Evolutionary conservation across 37 sponge, comb jelly and placozoan genomes (phyloP).

Genomic region (Beroe forskalii): DNA sequence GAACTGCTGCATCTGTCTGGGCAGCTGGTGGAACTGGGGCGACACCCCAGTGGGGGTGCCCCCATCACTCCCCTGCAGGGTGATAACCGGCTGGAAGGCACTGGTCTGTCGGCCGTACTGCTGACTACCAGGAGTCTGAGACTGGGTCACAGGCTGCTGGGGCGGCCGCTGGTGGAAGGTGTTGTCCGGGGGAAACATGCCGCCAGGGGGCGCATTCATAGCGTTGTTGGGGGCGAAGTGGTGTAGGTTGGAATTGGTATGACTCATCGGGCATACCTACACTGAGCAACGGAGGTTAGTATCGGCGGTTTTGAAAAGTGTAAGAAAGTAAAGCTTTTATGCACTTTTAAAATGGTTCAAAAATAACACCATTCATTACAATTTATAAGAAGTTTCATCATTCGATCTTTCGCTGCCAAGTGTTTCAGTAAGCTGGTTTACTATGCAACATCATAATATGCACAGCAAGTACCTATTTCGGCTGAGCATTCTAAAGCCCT

Average conservation of each 20-base stretch:
- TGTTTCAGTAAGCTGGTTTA: too few species aligned
- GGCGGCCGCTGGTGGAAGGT: background rate
- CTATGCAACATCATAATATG: too few species aligned
- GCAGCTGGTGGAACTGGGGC: background rate
- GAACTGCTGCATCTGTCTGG: background rate
- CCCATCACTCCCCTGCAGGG: slow-evolving; percentile 15
- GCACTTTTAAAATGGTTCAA: too few species aligned
- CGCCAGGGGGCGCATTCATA: background rate
- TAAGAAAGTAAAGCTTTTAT: too few species aligned
- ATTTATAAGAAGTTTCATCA: too few species aligned
- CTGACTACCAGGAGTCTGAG: background rate
- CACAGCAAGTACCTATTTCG: too few species aligned
- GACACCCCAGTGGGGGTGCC: background rate
- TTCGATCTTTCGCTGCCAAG: too few species aligned
- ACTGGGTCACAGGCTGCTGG: background rate
- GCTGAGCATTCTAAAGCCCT: too few species aligned
- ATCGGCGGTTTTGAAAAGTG: too few species aligned
- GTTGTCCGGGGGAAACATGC: background rate
- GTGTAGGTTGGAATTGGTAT: background rate
- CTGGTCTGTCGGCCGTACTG: background rate
- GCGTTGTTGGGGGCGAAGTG: background rate
- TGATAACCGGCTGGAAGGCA: background rate
- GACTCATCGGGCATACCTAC: slow-evolving; percentile 37
- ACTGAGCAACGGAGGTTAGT: too few species aligned
- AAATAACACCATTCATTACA: too few species aligned